Evolutionary conservation across 92 coral and sea anemone genomes (phyloP).

Genomic region (Phenganax marumi): DNA sequence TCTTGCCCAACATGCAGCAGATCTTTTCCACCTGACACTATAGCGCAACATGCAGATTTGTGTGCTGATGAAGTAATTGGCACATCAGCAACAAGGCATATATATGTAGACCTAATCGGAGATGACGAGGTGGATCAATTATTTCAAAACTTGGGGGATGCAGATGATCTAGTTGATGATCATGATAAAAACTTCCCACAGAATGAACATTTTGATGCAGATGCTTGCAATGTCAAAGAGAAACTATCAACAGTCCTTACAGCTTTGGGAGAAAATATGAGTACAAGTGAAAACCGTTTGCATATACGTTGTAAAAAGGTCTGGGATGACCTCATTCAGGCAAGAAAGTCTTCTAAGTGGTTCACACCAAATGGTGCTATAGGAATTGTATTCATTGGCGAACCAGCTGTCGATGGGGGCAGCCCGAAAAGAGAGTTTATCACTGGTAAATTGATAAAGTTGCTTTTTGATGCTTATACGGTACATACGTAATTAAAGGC

Average conservation of each 20-base stretch:
- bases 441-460: not conserved
- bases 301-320: not conserved
- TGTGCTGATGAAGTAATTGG: conserved; percentile 7
- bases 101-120: not conserved
- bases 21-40: not conserved
- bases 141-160: not conserved
- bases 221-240: not conserved
- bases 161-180: not conserved
- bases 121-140: not conserved
- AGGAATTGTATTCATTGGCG: not conserved
- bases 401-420: not conserved
- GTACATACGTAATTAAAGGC: not conserved
- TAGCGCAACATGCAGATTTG: conserved; percentile 2
- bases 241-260: not conserved
- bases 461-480: not conserved
- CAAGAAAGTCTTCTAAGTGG: not conserved
- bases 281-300: not conserved
- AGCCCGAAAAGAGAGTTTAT: not conserved
- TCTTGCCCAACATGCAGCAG: not conserved
- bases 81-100: not conserved
- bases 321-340: not conserved
- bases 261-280: not conserved
- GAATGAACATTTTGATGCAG: not conserved
- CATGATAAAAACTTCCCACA: not conserved
- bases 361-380: not conserved